These are phyloP conservation scores for Sylvilagus floridanus DNA, from an alignment of 2,797 vertebrate species.

Conservation along the genomic window DNA sequence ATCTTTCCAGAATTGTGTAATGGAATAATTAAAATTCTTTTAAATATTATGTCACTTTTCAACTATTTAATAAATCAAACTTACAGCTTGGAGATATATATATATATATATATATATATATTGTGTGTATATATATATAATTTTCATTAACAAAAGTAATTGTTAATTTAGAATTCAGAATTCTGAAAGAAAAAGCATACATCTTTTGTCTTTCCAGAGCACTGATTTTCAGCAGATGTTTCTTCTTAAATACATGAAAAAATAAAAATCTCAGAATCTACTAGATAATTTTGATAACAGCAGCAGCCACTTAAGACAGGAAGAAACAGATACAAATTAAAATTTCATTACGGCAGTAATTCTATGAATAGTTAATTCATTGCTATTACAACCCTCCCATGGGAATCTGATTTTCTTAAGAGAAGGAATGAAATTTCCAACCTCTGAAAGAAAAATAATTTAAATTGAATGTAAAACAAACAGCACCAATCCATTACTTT, in stretches of 20 bases:
- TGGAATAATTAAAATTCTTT: not conserved
- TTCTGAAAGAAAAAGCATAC: not conserved
- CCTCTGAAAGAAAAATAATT: slow-evolving; percentile 31
- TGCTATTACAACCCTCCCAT: not conserved
- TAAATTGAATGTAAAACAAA: slow-evolving; percentile 45
- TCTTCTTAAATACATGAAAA: slow-evolving; percentile 39
- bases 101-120: too few species aligned
- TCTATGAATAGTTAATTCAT: slow-evolving; percentile 69
- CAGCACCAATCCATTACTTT: not conserved
- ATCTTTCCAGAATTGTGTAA: not conserved
- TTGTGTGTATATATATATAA: too few species aligned
- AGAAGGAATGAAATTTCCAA: slow-evolving; percentile 20
- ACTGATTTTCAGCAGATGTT: slow-evolving; percentile 11
- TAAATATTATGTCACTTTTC: slow-evolving; percentile 15
- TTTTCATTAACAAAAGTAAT: not conserved
- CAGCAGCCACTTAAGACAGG: slow-evolving; percentile 37
- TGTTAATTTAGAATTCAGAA: too few species aligned
- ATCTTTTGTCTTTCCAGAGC: not conserved
- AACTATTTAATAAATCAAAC: not conserved
- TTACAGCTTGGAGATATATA: not conserved
- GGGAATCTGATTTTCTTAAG: slow-evolving; percentile 33
- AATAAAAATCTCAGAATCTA: slow-evolving; percentile 48
- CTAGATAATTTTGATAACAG: slow-evolving; percentile 23
- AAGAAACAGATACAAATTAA: slow-evolving; percentile 66
- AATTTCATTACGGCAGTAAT: slow-evolving; percentile 59